These are phyloP conservation scores for Eubasilissa splendida DNA, from an alignment of 2,888 invertebrate genomes.

Conservation along the genomic window DNA sequence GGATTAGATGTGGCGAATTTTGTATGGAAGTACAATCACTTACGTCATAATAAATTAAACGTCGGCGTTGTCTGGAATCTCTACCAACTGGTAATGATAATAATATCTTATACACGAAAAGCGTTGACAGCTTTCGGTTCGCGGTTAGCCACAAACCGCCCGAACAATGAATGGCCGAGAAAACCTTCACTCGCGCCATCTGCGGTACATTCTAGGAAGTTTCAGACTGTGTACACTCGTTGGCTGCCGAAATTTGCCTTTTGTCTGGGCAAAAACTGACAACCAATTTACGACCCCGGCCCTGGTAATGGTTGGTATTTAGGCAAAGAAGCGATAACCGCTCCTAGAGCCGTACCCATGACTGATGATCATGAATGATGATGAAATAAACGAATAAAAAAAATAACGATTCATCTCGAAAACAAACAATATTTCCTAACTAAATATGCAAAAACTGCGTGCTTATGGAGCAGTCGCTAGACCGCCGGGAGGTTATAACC, in stretches of 20 bases:
- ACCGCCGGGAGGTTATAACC: too few relatives aligned
- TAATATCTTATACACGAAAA: neutral
- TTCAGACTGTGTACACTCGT: neutral
- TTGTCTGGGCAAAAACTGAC: constrained; percentile 23
- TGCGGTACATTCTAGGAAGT: neutral
- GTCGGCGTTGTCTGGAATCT: constrained; percentile 1
- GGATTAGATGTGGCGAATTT: too few relatives aligned
- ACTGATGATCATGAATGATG: too few relatives aligned
- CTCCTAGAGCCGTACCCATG: too few relatives aligned
- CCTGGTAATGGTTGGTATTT: neutral
- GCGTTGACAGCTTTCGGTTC: constrained; percentile 19
- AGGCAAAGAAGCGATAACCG: constrained; percentile 1
- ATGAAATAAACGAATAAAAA: too few relatives aligned
- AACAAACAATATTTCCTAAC: too few relatives aligned
- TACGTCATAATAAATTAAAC: constrained; percentile 8
- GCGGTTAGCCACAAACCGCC: neutral
- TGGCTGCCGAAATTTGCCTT: constrained; percentile 19
- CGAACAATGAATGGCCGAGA: constrained; percentile 6
- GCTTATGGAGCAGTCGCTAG: too few relatives aligned
- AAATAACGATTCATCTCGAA: too few relatives aligned
- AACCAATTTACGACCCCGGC: neutral
- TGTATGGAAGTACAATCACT: constrained; percentile 5
- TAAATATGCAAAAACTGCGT: too few relatives aligned
- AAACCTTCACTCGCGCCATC: neutral
- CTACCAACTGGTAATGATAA: constrained; percentile 21